Base-by-base conservation (phyloP, 1,140 invertebrate genomes). In the Diachasma alloeum region DNA sequence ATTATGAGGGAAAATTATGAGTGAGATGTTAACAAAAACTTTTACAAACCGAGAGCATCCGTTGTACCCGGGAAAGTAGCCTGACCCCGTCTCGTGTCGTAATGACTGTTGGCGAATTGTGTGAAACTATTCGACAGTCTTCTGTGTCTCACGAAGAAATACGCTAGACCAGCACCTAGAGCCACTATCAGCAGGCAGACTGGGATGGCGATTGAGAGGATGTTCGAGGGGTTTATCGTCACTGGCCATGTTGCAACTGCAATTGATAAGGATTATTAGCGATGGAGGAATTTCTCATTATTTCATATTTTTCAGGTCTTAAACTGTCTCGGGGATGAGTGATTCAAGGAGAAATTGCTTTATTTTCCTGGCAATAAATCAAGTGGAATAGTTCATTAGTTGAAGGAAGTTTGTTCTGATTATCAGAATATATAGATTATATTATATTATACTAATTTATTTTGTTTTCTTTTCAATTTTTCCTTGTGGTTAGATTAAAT, bases 101-200 rank as follows among this genome's bases (percentile, higher is more conserved):
- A 97, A 85, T 97, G 95, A 83, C 94, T 95, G 84, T 95, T 96
- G 13, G 94, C 94, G 88, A 97, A 96, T 44, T 94, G 92, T 4
- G 94, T 91, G 89, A 97, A 97, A 78, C 92, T 94, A 74, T 93
- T 92, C 80, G 95, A 93, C 24, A 97, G 89, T 72, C 95, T 91
- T 74, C 93, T 91, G 87, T 96, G 94, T 74, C 95, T 90, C 31
- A 96, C 83, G 39, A 93, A 89, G 78, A 94, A 92, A 79, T 95
- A 92, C 31, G 90, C 91, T 31, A 96, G 88, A 9, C 92, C 92
- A 19, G 86, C 92, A 26, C 91, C 91, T 11, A 94, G 83, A 24
- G 92, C 90, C 17, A 93, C 78, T 3, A 94, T 90, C 17, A 93
- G 83, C 11, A 94, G 76, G 79, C 87, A 86, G n/a, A 90, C 85